phyloP scores from a whole-genome alignment of 2,888 invertebrate genomes.

The Nymphalis urticae region DNA sequence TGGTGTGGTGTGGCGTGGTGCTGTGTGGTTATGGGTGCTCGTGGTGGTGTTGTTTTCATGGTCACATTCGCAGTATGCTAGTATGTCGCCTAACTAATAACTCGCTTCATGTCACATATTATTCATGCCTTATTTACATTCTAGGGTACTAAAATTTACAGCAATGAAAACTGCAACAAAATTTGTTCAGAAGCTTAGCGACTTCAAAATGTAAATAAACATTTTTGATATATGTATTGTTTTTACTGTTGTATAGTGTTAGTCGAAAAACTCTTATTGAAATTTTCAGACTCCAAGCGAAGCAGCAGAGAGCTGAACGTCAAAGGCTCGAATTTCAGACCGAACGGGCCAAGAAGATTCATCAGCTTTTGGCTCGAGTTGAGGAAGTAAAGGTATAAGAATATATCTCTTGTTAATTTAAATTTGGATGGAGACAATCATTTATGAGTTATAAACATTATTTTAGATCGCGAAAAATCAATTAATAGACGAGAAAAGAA shows the following conservation, averaged over 20 bases:
- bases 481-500: constrained; percentile 90
- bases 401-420: no score
- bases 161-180: constrained; percentile 11
- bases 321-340: constrained; percentile 91
- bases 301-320: constrained; percentile 94
- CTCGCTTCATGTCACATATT: neutral
- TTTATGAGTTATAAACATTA: neutral
- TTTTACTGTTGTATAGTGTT: no score
- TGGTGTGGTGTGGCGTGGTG: no score
- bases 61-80: neutral
- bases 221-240: neutral
- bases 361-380: constrained; percentile 92
- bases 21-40: no score
- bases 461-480: constrained; percentile 88
- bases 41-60: neutral
- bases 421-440: neutral
- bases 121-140: constrained; percentile 10
- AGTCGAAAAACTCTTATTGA: neutral
- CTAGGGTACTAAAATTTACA: constrained; percentile 12
- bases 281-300: constrained; percentile 87
- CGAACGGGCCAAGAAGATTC: constrained; percentile 91
- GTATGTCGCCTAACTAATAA: neutral
- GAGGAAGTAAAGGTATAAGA: constrained; percentile 88
- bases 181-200: constrained; percentile 10
- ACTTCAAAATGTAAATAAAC: constrained; percentile 12